Percentiles rank a stretch among this genome's conserved stretches.
Conservation (phyloP, 2,113 vertebrate species). For the Tauraco erythrolophus region DNA sequence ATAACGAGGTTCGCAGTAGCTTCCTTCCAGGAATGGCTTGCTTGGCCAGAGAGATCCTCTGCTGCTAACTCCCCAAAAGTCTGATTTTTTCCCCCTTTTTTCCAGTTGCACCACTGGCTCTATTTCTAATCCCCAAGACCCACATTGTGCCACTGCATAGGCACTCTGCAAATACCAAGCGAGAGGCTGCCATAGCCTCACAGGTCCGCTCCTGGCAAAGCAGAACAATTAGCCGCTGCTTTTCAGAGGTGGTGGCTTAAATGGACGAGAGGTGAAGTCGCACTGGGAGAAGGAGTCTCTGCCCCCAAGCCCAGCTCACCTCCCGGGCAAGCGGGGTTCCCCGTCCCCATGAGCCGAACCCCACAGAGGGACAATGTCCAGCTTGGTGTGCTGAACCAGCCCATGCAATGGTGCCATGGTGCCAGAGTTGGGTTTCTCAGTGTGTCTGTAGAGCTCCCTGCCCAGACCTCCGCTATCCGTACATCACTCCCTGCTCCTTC, state of each 20-base stretch:
- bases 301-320: not conserved
- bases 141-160: accelerated
- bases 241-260: not conserved
- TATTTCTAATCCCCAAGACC: not conserved
- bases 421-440: not conserved
- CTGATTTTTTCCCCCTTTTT: not conserved
- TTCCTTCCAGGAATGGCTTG: not conserved
- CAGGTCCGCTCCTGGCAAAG: not conserved
- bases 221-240: not conserved
- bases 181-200: not conserved
- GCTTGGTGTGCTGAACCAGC: not conserved
- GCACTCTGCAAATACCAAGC: not conserved
- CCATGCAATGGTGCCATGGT: accelerated
- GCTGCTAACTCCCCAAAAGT: not conserved
- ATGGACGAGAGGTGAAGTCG: not conserved
- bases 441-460: not conserved
- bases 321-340: not conserved
- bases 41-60: not conserved
- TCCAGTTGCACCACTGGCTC: not conserved
- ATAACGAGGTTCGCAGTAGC: accelerated
- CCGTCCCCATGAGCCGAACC: too few species aligned
- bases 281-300: not conserved
- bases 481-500: not conserved
- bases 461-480: accelerated
- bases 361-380: not conserved